phyloP scores from a whole-genome alignment of 2,113 vertebrate species.

The Sinocyclocheilus grahami region DNA sequence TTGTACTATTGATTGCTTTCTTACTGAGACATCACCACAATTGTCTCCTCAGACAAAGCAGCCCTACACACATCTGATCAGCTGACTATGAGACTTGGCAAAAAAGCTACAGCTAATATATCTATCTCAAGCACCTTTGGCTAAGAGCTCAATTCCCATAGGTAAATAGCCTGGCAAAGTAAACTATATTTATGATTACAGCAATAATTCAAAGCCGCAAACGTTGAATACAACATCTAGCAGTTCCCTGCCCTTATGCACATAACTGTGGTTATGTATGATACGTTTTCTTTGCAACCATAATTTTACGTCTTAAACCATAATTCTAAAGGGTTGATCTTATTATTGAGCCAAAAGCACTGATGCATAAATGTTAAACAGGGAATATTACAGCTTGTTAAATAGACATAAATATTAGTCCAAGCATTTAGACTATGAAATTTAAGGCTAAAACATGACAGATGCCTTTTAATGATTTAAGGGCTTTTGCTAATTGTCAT shows the following conservation, averaged over 20 bases:
- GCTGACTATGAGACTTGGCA: background rate
- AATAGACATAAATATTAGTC: conserved; percentile 41
- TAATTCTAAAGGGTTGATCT: conserved; percentile 33
- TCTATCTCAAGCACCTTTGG: background rate
- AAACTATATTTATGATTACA: conserved; percentile 16
- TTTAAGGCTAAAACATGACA: background rate
- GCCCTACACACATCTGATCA: too few species aligned
- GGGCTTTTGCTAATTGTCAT: background rate
- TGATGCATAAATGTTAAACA: conserved; percentile 13
- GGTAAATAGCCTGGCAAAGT: conserved; percentile 33
- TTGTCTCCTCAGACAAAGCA: background rate
- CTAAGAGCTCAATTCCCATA: background rate
- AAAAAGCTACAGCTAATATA: background rate
- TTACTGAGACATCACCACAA: background rate
- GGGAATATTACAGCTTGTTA: conserved; percentile 46
- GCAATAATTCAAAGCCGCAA: conserved; percentile 7
- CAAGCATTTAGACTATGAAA: background rate
- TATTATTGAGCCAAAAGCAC: conserved; percentile 59
- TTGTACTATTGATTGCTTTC: background rate
- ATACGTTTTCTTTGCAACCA: conserved; percentile 1
- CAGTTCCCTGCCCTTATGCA: background rate
- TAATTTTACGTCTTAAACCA: background rate
- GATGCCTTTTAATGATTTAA: conserved; percentile 1
- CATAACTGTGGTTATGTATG: conserved; percentile 39
- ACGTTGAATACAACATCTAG: background rate